Evolutionary conservation across 2,888 invertebrate species (phyloP), one percentile per base, ranked within the genome.

Genomic region (Drepana falcataria): DNA sequence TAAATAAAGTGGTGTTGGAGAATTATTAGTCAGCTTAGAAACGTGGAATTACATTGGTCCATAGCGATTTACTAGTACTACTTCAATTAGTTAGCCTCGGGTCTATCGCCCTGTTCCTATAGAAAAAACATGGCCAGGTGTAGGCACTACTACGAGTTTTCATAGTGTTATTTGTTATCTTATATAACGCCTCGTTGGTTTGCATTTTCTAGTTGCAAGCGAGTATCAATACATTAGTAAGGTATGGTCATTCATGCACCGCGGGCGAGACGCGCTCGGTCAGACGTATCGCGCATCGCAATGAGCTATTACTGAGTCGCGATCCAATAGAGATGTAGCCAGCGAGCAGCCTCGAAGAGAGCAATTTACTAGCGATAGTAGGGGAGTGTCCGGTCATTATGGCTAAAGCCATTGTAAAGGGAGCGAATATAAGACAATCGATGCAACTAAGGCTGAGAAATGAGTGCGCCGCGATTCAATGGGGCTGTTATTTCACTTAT

Each of bases 261-360:
- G 70, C 69, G 67, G 83, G 82, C 83, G 65, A 77, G 74, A 77
- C 73, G 69, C 65, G 63, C 65, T 59, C 63, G 63, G 58, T 61
- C 71, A 75, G 76, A 79, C 79, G 75, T 81, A 82, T 80, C 82
- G 76, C 57, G 75, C 77, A 82, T 83, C 79, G 77, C 74, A 79
- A 79, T 75, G 74, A 77, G 65, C 75, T 74, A 78, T 82, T 79
- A 80, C 72, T 73, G 71, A 76, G 71, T 63, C 65, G 65, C 73
- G 77, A 80, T 79, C 74, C 78, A 80, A 83, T 83, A 77, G 79
- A 83, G 83, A 81, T 77, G 81, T 83, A 77, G 60, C 59, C 55
- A 58, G 54, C 58, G 53, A 59, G 61, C 71, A 74, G 65, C 37
- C 37, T 37, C 21, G 21, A 68, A 68, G 66, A 63, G 59, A 63